Base-by-base conservation (phyloP, 1,140 invertebrate species). In the Cheumatopsyche charites region DNA sequence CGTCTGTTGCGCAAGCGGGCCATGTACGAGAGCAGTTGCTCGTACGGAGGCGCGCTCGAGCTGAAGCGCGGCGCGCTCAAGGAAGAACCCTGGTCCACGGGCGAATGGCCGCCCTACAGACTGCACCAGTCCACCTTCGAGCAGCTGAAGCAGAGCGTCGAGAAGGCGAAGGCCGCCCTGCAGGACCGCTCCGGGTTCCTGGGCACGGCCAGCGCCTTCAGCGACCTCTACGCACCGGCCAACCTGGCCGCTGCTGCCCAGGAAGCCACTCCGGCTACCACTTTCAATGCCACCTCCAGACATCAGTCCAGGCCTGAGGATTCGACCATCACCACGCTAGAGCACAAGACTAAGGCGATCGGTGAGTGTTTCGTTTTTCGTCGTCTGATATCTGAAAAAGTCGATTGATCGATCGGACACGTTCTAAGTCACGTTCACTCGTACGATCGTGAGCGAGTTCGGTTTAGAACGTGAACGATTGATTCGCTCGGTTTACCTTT, bases 1-100 rank as follows among this genome's bases (percentile, higher is more conserved):
- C 23, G 74, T 78, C 45, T 79, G 79, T 75, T 79, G 82, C 78
- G 81, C 42, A 78, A 79, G 43, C 79, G 79, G 42, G 77, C 79
- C 61, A 94, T 94, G 92, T 94, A 94, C 88, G 93, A 94, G 86
- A 94, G 92, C 83, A 91, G 91, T 78, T 94, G 92, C 85, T 94
- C 92, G 81, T 94, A 94, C 85, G 91, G 92, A 80, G 91, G 89
- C 80, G 92, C 92, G 77, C 85, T 94, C 76, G 92, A 94, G 82
- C 84, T 94, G 78, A 94, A 94, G 83, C 86, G 93, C 77, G 88
- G 86, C 75, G 86, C 86, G 71, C 81, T 86, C 58, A 89, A 88
- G 80, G 87, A 85, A 74, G 88, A 88, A 81, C 88, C 85, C 70
- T 88, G 84, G 81, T 83, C 83, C 68, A 84, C 84, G 70, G 87